Evolutionary conservation across 2,888 invertebrate species (phyloP), one percentile per base, ranked within the genome.

Genomic region (Tetrapedia diversipes): DNA sequence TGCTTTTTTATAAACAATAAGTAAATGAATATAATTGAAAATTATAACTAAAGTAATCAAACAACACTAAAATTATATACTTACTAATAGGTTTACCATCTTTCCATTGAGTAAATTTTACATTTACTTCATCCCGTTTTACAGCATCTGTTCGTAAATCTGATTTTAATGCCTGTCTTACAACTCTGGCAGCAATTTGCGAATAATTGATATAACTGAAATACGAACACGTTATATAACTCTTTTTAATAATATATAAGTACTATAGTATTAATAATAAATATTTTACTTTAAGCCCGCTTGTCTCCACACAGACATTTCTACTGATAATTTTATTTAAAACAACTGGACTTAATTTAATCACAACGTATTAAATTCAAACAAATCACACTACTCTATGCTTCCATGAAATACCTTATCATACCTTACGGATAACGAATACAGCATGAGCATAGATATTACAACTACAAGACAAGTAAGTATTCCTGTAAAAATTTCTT

Each of bases 121-220:
- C 95, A 86, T 95, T 94, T 63, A 95, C 94, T 65, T 94, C 95
- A 87, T 96, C 95, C 77, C 98, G 94, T 90, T 96, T 97, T 27
- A 93, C 85, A 39, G 97, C 97, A 32, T 97, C 97, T 27, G 92
- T 93, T 84, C 94, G 94, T 0, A 95, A 86, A 53, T 97, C 96
- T 1, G 95, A 92, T 92, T 98, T 98, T 85, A 98, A 92, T 16
- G 97, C 94, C 89, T 95, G 94, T 74, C 98, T 94, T 71, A 98
- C 92, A 65, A 97, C 93, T 89, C 94, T 95, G 27, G 98, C 98
- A 88, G 98, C 98, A 90, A 99, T 97, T 92, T 96, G 97, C 73
- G 98, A 99, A 92, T 97, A 99, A 93, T 97, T 97, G 92, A 99
- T 96, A 94, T 99, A 99, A 93, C 98, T 99, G 91, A 93, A 92